A percentile compares a stretch with the other conserved stretches of the same genome.
These are phyloP conservation scores for Heliconius aoede DNA, from an alignment of 2,888 invertebrate species.

Conservation along the genomic window DNA sequence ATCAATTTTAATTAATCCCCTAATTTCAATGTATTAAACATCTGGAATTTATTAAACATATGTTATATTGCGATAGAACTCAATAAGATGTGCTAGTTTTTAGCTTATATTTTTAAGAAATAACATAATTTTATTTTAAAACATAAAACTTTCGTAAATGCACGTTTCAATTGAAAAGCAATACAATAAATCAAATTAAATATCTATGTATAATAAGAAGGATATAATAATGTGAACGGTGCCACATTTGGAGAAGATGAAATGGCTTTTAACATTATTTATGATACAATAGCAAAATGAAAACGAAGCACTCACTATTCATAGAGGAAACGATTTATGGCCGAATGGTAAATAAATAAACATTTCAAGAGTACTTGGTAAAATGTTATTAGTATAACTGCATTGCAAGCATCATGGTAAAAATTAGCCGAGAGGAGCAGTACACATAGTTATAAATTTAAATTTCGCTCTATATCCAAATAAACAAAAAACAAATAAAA, in stretches of 20 bases:
- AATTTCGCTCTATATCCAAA: background rate
- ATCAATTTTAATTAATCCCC: background rate
- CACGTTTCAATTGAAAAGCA: background rate
- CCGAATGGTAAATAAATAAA: constrained; percentile 7
- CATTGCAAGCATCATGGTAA: background rate
- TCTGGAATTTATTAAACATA: background rate
- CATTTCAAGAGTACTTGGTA: background rate
- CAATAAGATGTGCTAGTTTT: background rate
- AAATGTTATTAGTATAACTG: background rate
- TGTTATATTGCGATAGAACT: background rate
- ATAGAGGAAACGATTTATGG: background rate
- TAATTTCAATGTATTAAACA: background rate
- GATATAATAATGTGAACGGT: background rate
- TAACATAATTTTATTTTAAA: background rate
- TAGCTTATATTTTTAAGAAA: too few relatives aligned
- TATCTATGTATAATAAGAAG: background rate
- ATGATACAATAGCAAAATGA: constrained; percentile 20
- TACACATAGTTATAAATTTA: background rate
- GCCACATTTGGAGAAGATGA: constrained; percentile 9
- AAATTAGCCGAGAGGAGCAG: background rate
- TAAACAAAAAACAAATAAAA: too few relatives aligned
- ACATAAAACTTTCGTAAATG: background rate
- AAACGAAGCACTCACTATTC: background rate
- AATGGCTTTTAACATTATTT: constrained; percentile 16
- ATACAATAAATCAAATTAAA: background rate